Base-by-base conservation (phyloP, 2,113 vertebrate genomes). In the Cyanoliseus patagonus region DNA sequence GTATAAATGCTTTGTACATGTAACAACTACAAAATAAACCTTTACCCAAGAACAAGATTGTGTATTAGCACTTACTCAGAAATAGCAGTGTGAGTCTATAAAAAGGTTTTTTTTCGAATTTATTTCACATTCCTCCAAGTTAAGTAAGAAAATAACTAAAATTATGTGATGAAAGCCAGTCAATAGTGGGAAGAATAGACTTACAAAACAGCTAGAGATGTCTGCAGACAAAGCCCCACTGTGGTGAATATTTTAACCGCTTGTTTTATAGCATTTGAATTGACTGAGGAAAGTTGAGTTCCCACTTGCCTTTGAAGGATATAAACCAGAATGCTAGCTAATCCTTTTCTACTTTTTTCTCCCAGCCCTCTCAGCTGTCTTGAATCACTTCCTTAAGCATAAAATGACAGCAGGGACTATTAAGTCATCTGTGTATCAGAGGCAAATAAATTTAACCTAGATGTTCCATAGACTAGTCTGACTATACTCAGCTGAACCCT, bases 241-340 rank as follows among this genome's bases (percentile, higher is more conserved):
- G 4, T 5, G 0, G 3, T 17, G 1, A 73, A 11, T 15, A 55
- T n/a, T 76, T 76, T 31, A 76, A 73, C 3, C 1, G 7, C 24
- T 80, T 37, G 33, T 28, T 76, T 67, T 10, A 17, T 1, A 0
- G 3, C 2, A 37, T 7, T 59, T 67, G 81, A 46, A 30, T 3
- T 11, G 1, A 4, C 47, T 16, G 2, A 52, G 14, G 1, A 24
- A 44, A 66, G 12, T 1, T 5, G 3, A 76, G 5, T 3, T 27
- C 37, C 51, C 4, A 11, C 2, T 6, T 16, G 0, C 8, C 23
- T 63, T 17, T 6, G 53, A 9, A 1, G 0, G 1, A 27, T 13
- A 55, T 17, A 83, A 90, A 17, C 2, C 6, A 64, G 9, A 49
- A 23, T 13, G 3, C 17, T 3, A 6, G 12, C 25, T 42, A 51